Percentiles rank a stretch among this genome's conserved stretches.
phyloP scores from a whole-genome alignment of 2,113 vertebrate genomes.

The Pantherophis guttatus region DNA sequence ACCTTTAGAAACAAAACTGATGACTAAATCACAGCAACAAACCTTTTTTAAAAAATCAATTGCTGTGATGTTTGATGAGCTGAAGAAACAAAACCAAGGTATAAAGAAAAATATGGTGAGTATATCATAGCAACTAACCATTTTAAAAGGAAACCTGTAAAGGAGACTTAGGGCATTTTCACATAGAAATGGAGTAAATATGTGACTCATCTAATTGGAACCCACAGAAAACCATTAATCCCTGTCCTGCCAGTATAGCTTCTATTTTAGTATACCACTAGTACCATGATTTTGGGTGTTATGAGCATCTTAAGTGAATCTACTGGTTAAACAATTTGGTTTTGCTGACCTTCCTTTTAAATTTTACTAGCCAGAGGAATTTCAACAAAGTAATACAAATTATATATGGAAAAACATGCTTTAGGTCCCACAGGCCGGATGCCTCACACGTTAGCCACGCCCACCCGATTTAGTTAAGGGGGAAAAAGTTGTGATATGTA shows the following conservation, averaged over 20 bases:
- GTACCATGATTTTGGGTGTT: background rate
- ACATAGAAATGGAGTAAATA: background rate
- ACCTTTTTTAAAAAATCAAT: background rate
- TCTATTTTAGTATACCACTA: background rate
- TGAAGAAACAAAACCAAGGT: background rate
- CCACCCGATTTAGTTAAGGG: too few relatives aligned
- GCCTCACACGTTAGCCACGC: too few relatives aligned
- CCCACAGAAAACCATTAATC: background rate
- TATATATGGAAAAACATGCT: background rate
- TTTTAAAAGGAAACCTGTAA: background rate
- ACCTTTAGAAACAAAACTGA: background rate
- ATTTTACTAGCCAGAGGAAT: background rate
- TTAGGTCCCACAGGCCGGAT: background rate
- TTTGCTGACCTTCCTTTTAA: background rate
- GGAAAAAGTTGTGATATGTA: too few relatives aligned
- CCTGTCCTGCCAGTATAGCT: background rate
- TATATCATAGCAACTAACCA: background rate
- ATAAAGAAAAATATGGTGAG: background rate
- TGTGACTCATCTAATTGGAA: background rate
- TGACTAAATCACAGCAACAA: background rate
- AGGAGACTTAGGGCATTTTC: background rate
- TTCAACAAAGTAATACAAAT: background rate
- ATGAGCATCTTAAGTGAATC: background rate
- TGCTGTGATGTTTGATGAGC: background rate
- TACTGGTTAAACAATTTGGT: background rate